Percentiles rank a stretch among this genome's conserved stretches.
Conservation (phyloP, 2,797 vertebrate genomes). For the Steatocranus sp. region DNA sequence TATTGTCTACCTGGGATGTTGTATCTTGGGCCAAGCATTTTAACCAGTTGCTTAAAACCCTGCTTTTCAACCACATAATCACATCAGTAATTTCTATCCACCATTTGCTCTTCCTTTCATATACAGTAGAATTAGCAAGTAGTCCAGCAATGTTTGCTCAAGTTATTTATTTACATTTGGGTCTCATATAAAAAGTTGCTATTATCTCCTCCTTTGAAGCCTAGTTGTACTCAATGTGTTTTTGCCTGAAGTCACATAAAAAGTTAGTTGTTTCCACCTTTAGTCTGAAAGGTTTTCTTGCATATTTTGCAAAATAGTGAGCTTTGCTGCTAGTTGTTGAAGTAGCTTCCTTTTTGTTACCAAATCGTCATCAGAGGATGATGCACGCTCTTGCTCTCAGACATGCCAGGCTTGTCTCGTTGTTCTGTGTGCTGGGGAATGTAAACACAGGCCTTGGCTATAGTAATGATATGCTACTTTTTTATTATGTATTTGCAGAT, state of each 20-base stretch:
- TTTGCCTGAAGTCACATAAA: not conserved
- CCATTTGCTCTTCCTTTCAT: not conserved
- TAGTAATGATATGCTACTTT: not conserved
- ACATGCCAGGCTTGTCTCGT: not conserved
- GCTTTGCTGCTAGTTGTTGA: not conserved
- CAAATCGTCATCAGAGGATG: not conserved
- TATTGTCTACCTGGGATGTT: not conserved
- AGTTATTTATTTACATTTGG: not conserved
- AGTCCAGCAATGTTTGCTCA: not conserved
- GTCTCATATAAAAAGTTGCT: not conserved
- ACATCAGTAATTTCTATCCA: not conserved
- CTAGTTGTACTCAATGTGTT: not conserved
- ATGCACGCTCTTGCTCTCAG: not conserved
- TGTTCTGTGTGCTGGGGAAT: not conserved
- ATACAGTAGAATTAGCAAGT: not conserved
- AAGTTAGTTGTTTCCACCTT: not conserved
- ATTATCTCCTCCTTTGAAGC: not conserved
- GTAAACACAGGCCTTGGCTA: not conserved
- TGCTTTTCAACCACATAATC: not conserved
- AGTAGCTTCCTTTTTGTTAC: not conserved
- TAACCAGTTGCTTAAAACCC: not conserved
- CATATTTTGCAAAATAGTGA: not conserved
- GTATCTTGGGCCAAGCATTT: not conserved
- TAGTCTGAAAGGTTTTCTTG: not conserved
- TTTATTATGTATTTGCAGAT: not conserved